Evolutionary conservation across 2,113 vertebrate species (phyloP).

Genomic region (Nycticorax nycticorax): DNA sequence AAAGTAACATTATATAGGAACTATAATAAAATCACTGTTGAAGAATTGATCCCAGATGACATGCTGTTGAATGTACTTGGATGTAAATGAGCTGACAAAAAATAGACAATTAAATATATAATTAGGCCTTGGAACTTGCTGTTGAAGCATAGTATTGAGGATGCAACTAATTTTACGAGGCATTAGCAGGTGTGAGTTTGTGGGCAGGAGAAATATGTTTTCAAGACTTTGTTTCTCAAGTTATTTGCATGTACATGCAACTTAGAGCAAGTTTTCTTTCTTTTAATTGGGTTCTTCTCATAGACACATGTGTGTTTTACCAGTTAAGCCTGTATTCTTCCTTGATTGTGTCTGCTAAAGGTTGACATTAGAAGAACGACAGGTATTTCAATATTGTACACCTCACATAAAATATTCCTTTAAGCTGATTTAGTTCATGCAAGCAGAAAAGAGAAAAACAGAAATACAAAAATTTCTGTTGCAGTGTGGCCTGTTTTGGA

Average conservation of each 20-base stretch:
- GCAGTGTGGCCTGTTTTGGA: background rate
- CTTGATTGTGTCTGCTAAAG: background rate
- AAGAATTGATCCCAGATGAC: slow-evolving; percentile 61
- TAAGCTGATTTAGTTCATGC: background rate
- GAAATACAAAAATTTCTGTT: background rate
- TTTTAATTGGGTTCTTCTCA: background rate
- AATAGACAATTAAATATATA: slow-evolving; percentile 60
- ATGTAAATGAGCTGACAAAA: slow-evolving; percentile 56
- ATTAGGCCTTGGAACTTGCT: slow-evolving; percentile 25
- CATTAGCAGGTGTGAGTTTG: background rate
- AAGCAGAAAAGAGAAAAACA: background rate
- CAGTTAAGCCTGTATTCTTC: background rate
- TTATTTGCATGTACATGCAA: background rate
- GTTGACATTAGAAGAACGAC: background rate
- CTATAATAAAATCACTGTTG: slow-evolving; percentile 55
- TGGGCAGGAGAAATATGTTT: background rate
- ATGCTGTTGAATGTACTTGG: slow-evolving; percentile 13
- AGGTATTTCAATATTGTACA: background rate
- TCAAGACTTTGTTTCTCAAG: background rate
- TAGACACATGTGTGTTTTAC: background rate
- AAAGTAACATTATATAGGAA: slow-evolving; percentile 37
- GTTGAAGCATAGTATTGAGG: background rate
- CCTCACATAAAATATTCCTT: background rate
- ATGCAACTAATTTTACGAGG: background rate
- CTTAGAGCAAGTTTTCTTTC: background rate